Percentiles rank a stretch among this genome's conserved stretches.
Conservation (phyloP, 2,888 invertebrate genomes). For the Ornithoptera priamus region DNA sequence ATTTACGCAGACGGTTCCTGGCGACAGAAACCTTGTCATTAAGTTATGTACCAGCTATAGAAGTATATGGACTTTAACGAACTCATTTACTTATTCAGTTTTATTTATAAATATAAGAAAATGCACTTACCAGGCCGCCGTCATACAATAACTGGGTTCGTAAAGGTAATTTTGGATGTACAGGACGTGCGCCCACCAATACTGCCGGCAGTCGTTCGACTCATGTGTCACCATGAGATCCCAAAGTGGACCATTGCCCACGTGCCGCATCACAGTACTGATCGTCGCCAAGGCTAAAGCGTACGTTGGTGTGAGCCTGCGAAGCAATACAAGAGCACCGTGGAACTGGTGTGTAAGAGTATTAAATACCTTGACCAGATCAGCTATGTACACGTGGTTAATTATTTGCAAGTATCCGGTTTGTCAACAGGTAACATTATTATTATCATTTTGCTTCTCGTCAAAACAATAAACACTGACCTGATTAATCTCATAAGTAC, state of each 20-base stretch:
- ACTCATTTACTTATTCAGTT: background rate
- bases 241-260: slow-evolving; percentile 66
- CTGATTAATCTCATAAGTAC: slow-evolving; percentile 64
- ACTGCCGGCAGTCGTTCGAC: slow-evolving; percentile 55
- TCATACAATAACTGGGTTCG: slow-evolving; percentile 50
- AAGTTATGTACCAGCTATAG: too few relatives aligned
- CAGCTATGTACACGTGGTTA: too few relatives aligned
- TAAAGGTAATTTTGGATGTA: slow-evolving; percentile 71
- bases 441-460: too few relatives aligned
- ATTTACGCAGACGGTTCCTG: too few relatives aligned
- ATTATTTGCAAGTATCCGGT: too few relatives aligned
- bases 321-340: too few relatives aligned
- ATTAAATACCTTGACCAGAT: too few relatives aligned
- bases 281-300: slow-evolving; percentile 58
- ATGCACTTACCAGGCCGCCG: slow-evolving; percentile 64
- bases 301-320: slow-evolving; percentile 65
- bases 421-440: too few relatives aligned
- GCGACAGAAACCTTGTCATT: too few relatives aligned
- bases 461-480: slow-evolving; percentile 38
- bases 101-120: background rate
- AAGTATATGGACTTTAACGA: too few relatives aligned
- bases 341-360: too few relatives aligned
- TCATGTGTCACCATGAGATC: slow-evolving; percentile 53
- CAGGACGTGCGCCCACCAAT: slow-evolving; percentile 73
- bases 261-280: slow-evolving; percentile 56